Percentiles rank a stretch among this genome's conserved stretches.
Conservation (phyloP, 2,888 invertebrate species). For the Bembecia ichneumoniformis region DNA sequence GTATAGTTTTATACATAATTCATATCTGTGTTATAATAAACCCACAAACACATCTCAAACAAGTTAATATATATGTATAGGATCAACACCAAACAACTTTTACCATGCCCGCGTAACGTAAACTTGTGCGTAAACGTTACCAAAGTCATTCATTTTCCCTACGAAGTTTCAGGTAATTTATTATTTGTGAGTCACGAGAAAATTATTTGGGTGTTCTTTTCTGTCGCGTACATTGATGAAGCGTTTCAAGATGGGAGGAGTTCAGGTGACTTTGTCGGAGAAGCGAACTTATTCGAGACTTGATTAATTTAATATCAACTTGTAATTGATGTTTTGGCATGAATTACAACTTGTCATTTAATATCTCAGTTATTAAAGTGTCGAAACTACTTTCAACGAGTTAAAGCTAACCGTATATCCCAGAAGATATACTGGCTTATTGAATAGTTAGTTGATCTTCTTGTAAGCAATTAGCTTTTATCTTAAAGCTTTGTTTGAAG, state of each 20-base stretch:
- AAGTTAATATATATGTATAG: neutral
- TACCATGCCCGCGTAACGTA: neutral
- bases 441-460: too few relatives aligned
- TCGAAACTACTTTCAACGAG: too few relatives aligned
- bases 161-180: neutral
- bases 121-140: neutral
- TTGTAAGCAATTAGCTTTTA: too few relatives aligned
- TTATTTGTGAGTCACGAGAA: neutral
- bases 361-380: too few relatives aligned
- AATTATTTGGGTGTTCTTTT: neutral
- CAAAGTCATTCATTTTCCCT: neutral
- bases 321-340: neutral
- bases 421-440: too few relatives aligned
- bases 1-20: too few relatives aligned
- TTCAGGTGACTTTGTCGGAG: neutral
- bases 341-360: neutral
- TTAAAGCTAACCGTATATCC: too few relatives aligned
- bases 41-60: neutral
- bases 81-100: neutral
- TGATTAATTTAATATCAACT: neutral
- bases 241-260: neutral
- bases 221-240: neutral
- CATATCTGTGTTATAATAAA: too few relatives aligned
- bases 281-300: neutral
- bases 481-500: too few relatives aligned